Evolutionary conservation across 35 echinoderm and acorn worm genomes (phyloP), one percentile per base, ranked within the genome.

Genomic region (Apostichopus japonicus): DNA sequence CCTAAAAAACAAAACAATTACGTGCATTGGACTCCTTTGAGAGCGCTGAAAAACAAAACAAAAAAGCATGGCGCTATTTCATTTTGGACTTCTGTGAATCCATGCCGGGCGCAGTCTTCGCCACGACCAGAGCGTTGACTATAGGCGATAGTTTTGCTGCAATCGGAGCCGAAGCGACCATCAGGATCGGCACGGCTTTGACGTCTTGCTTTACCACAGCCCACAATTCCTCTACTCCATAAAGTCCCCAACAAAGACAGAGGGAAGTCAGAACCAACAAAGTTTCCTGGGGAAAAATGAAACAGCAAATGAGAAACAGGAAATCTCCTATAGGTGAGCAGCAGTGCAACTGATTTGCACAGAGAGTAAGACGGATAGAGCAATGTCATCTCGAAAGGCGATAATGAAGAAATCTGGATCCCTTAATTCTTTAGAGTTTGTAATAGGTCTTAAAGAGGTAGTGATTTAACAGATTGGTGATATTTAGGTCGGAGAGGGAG

Each of bases 101-200:
- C 6, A 87, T n/a, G 51, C 21, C 56, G 54, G 79, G 54, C 44
- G 56, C 58, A n/a, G 63, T 87, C 33, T 87, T 63, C 8, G 6
- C 23, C 3, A 91, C 8, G 17, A 96, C 0, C 14, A 94, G 19
- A 24, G 90, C 57, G 78, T 96, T 92, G 72, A 93, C 65, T 15
- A 92, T 94, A 19, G 95, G 95, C 22, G 88, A 94, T 10, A 92
- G 58, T 84, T 96, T 96, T 56, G 95, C 95, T 0, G 92, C 21
- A 17, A 96, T n/a, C 10, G 95, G 95, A 57, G 92, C 92, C 23
- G 87, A 11, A 73, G 90, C 93, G 76, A 80, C 75, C 19, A 96
- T 61, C 10, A 76, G 72, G 56, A 96, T 15, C 14, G 95, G 93
- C 17, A 96, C 76, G 4, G 58, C 70, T 77, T 72, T 65, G 56